Percentiles rank a stretch among this genome's conserved stretches.
phyloP scores from a whole-genome alignment of 2,797 vertebrate species.

The Pseudochirops corinnae region DNA sequence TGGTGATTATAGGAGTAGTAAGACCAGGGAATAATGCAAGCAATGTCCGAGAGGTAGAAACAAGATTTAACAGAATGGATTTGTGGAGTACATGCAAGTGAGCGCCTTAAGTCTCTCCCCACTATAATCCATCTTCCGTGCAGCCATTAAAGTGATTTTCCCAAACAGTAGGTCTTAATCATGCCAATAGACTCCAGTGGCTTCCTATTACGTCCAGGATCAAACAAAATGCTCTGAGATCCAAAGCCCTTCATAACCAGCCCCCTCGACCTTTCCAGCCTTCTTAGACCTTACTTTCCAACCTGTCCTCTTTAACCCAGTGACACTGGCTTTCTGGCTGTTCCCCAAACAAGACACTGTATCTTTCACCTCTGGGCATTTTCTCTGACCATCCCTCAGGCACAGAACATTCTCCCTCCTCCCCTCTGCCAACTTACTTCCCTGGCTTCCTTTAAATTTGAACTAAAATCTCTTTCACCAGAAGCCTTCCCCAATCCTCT shows the following conservation, averaged over 20 bases:
- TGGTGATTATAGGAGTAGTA: neutral
- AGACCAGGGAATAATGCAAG: neutral
- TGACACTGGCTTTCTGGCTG: neutral
- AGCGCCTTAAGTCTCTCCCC: constrained; percentile 37
- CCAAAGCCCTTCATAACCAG: neutral
- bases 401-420: neutral
- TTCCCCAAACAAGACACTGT: neutral
- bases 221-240: constrained; percentile 9
- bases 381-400: neutral
- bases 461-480: neutral
- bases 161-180: constrained; percentile 22
- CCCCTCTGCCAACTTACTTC: neutral
- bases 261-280: neutral
- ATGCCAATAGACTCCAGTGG: constrained; percentile 24
- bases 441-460: neutral
- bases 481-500: neutral
- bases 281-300: neutral
- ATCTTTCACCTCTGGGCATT: neutral
- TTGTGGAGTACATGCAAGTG: neutral
- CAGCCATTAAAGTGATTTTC: constrained; percentile 7
- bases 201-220: constrained; percentile 11
- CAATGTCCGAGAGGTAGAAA: neutral
- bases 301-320: neutral
- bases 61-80: neutral
- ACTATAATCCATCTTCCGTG: constrained; percentile 6